phyloP scores from a whole-genome alignment of 92 coral and sea anemone genomes.

The Muricea muricata region DNA sequence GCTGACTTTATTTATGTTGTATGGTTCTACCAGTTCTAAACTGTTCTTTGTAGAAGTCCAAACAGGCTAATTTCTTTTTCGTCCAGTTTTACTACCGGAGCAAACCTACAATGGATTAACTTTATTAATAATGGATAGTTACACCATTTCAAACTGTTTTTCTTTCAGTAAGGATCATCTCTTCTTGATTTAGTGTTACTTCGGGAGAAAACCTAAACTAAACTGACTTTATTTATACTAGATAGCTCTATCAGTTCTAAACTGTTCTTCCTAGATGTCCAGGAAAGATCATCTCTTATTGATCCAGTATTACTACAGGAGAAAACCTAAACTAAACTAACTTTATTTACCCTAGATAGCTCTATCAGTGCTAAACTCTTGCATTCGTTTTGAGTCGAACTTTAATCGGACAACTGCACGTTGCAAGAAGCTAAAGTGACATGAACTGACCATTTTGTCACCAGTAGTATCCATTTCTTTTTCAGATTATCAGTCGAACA shows the following conservation, averaged over 20 bases:
- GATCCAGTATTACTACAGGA: no score
- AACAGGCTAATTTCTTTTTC: not conserved
- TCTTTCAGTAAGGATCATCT: not conserved
- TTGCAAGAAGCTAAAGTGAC: no score
- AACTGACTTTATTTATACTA: no score
- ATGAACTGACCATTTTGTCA: no score
- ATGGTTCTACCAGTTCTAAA: not conserved
- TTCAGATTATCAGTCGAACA: constrained; percentile 89
- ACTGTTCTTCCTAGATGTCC: not conserved
- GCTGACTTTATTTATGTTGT: not conserved
- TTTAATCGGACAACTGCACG: no score
- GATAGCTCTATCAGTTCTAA: not conserved
- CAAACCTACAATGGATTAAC: not conserved
- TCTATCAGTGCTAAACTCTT: no score
- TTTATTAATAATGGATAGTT: not conserved
- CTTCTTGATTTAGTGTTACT: not conserved
- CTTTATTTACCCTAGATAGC: no score
- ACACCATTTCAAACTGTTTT: not conserved
- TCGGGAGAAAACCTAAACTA: no score
- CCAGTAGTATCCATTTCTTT: not conserved
- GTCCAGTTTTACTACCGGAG: not conserved
- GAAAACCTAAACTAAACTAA: no score
- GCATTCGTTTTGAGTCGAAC: no score
- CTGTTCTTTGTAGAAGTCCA: not conserved
- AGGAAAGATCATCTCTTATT: no score